Conservation (phyloP, 2,113 vertebrate species). For the Cichladusa arquata region DNA sequence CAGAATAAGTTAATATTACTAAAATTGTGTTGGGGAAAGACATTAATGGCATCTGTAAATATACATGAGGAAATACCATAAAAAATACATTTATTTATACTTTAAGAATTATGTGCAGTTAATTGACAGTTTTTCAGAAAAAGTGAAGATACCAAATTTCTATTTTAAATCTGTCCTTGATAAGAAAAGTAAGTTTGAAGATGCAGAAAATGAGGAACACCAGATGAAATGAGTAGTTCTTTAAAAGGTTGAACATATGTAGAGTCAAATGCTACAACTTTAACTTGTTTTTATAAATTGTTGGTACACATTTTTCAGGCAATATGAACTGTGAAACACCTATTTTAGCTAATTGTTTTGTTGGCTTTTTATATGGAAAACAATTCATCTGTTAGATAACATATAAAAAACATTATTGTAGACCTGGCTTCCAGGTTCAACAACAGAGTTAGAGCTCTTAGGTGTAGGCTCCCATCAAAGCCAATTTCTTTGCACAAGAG, state of each 20-base stretch:
- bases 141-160: neutral
- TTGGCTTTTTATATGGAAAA: neutral
- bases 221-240: neutral
- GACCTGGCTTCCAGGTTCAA: neutral
- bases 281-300: neutral
- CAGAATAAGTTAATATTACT: slow-evolving; percentile 21
- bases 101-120: neutral
- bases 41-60: neutral
- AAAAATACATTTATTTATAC: neutral
- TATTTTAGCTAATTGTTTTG: neutral
- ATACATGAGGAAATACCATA: neutral
- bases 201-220: neutral
- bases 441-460: neutral
- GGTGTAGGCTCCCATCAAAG: neutral
- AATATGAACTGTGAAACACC: neutral
- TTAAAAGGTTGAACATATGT: neutral
- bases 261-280: neutral
- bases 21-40: neutral
- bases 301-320: neutral
- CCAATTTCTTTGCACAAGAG: neutral
- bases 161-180: neutral
- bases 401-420: neutral
- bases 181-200: neutral
- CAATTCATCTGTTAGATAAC: neutral
- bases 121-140: neutral